These are phyloP conservation scores for Drosophila nigricruria DNA, from an alignment of 2,888 invertebrate genomes.

Conservation along the genomic window DNA sequence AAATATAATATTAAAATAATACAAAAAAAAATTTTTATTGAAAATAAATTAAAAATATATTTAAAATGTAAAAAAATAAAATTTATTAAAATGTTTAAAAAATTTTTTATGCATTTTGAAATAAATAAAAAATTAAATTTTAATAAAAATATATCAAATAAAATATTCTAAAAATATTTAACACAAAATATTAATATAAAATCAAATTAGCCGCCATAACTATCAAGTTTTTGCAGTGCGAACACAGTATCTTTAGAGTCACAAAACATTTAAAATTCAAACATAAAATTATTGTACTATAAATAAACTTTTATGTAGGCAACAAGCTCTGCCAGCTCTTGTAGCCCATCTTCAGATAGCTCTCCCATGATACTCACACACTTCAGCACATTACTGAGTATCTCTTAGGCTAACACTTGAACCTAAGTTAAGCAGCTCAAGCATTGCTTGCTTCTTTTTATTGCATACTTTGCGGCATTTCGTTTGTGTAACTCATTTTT, in stretches of 20 bases:
- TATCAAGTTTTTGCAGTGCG: no score
- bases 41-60: background rate
- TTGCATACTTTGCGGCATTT: conserved; percentile 78
- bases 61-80: background rate
- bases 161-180: no score
- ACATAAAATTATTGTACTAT: background rate
- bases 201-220: no score
- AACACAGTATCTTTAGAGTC: background rate
- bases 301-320: background rate
- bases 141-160: background rate
- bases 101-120: no score
- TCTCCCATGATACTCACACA: no score
- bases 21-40: background rate
- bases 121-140: no score
- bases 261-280: background rate
- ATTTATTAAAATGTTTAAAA: background rate
- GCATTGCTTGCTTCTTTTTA: conserved; percentile 52
- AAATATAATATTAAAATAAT: background rate
- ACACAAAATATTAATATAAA: no score
- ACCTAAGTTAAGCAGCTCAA: background rate
- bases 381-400: conserved; percentile 19
- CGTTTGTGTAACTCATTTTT: conserved; percentile 63
- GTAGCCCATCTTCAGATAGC: background rate
- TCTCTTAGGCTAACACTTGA: background rate
- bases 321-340: background rate